Evolutionary conservation across 30 jellyfish, hydroid and myxozoan species (phyloP).

Genomic region (Aurelia sp.): DNA sequence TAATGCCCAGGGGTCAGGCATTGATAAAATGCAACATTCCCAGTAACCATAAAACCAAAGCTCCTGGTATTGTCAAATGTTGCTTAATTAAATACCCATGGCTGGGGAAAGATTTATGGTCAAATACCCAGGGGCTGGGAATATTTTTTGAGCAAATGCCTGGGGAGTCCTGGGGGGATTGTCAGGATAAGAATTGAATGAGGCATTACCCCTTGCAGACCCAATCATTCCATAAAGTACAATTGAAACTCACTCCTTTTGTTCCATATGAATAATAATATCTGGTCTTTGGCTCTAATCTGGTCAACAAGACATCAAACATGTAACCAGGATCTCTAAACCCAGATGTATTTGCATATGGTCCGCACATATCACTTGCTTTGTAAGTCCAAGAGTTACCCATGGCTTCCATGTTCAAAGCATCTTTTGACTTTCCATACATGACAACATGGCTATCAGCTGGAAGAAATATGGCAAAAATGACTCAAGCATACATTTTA

Average conservation of each 20-base stretch:
- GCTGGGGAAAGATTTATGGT: too few relatives aligned
- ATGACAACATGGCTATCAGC: constrained; percentile 67
- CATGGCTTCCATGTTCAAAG: constrained; percentile 42
- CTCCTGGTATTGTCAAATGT: too few relatives aligned
- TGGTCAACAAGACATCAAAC: constrained; percentile 85
- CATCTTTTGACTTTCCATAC: constrained; percentile 53
- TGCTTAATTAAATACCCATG: too few relatives aligned
- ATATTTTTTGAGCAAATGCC: too few relatives aligned
- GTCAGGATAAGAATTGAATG: too few relatives aligned
- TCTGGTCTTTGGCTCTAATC: constrained; percentile 77
- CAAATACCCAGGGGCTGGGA: too few relatives aligned
- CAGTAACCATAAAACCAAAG: too few relatives aligned
- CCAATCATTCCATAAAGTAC: background rate
- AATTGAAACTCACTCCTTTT: constrained; percentile 69
- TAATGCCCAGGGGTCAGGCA: too few relatives aligned
- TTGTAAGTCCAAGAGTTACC: constrained; percentile 83
- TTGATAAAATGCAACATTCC: too few relatives aligned
- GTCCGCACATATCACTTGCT: constrained; percentile 97
- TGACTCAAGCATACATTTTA: too few relatives aligned
- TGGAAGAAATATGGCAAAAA: background rate
- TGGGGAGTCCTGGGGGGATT: too few relatives aligned
- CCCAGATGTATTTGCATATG: constrained; percentile 93
- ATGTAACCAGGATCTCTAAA: constrained; percentile 97
- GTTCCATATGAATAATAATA: constrained; percentile 93
- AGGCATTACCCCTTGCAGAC: too few relatives aligned